Conservation (phyloP, 2,888 invertebrate species). For the Hypena proboscidalis region DNA sequence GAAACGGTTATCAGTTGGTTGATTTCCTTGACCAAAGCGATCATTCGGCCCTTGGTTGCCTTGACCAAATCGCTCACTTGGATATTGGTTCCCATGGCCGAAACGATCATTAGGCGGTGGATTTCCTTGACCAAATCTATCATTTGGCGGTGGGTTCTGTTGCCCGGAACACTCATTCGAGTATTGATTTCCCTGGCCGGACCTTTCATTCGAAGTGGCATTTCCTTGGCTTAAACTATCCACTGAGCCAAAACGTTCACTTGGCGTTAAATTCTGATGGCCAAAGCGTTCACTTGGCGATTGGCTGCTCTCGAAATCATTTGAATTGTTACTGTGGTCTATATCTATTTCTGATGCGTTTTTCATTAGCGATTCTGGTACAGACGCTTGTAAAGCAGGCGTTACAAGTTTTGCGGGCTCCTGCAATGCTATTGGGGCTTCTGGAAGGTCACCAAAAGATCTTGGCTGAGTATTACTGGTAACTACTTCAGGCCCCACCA, state of each 20-base stretch:
- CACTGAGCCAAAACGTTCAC: slow-evolving; percentile 2
- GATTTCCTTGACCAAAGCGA: slow-evolving; percentile 11
- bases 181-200: slow-evolving; percentile 11
- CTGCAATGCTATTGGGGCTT: slow-evolving; percentile 18
- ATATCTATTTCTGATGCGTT: not conserved
- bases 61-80: slow-evolving; percentile 26
- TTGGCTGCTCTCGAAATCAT: too few species aligned
- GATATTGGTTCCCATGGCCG: slow-evolving; percentile 28
- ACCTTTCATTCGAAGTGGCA: slow-evolving; percentile 7
- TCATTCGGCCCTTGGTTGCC: slow-evolving; percentile 11
- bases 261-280: not conserved
- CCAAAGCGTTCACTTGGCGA: not conserved
- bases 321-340: slow-evolving; percentile 5
- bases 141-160: not conserved
- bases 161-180: not conserved
- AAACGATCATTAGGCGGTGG: slow-evolving; percentile 17
- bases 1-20: slow-evolving; percentile 9
- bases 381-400: not conserved
- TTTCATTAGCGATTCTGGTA: not conserved
- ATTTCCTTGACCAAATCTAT: slow-evolving; percentile 8
- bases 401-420: slow-evolving; percentile 13
- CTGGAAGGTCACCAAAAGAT: slow-evolving; percentile 70
- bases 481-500: slow-evolving; percentile 50
- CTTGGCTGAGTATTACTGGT: slow-evolving; percentile 61
- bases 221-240: slow-evolving; percentile 4